Base-by-base conservation (phyloP, 2,888 invertebrate genomes). In the Helobdella robusta region DNA sequence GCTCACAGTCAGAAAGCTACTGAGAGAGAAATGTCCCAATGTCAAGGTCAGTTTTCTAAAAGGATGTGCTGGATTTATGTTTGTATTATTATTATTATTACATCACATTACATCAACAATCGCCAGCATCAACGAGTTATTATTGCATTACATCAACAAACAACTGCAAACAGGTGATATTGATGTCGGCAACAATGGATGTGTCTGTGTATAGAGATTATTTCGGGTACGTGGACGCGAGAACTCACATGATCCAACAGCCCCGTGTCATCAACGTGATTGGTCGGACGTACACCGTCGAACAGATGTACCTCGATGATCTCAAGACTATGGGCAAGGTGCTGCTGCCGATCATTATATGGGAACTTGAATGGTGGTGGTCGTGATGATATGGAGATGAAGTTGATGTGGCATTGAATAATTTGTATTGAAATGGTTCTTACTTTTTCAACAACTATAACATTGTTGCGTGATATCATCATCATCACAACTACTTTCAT, bases 171-270 rank as follows among this genome's bases (percentile, higher is more conserved):
- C 74, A 84, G 84, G 79, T 89, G 0, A 83, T 95, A 61, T 82
- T 95, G 2, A 95, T 95, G 94, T 94, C 93, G 0, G 95, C 95
- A 0, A 94, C 95, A 1, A 86, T 93, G 73, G 85, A 91, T 74
- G 84, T 86, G 0, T 79, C 83, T 2, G 83, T 83, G 68, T 90
- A 90, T 80, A 83, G 86, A 0, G 77, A 84, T 34, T 91, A 91
- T 74, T 89, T 86, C 75, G 79, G 75, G 2, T 76, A 77, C 61
- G n/a, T n/a, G n/a, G 74, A 73, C 20, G 78, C 79, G 0, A 77
- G 78, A 2, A 28, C 15, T 1, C 50, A 20, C 3, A 20, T 18
- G 11, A 50, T 62, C 48, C 8, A 44, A 3, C 20, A 23, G 50
- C 62, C 62, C 3, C 32, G 28, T 28, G 74, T 78, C 8, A 71